Evolutionary conservation across 2,888 invertebrate genomes (phyloP).

Genomic region (Falcaria lacertinaria): DNA sequence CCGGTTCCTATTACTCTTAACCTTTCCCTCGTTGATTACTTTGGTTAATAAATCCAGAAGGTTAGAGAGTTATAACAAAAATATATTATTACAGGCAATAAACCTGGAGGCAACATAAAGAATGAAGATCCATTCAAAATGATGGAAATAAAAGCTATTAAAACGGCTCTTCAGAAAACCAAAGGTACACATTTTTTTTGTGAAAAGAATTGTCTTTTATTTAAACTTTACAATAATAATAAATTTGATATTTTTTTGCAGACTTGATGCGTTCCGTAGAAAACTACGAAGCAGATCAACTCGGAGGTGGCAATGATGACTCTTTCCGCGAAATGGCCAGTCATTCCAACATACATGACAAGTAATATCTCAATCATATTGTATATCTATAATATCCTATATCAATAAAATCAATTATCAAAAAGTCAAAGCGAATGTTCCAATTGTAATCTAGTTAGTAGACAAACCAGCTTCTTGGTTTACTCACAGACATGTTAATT

Average conservation of each 20-base stretch:
- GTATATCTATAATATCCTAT: no score
- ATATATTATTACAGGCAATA: constrained; percentile 58
- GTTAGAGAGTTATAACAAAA: no score
- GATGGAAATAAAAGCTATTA: constrained; percentile 74
- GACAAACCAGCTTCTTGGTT: no score
- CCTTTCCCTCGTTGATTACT: no score
- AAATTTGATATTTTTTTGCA: constrained; percentile 19
- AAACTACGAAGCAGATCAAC: constrained; percentile 60
- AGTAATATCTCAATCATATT: constrained; percentile 36
- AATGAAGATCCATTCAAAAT: constrained; percentile 72
- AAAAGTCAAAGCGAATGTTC: no score
- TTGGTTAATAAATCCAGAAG: no score
- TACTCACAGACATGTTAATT: no score
- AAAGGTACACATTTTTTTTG: no score
- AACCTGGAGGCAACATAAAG: constrained; percentile 56
- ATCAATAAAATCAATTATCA: no score
- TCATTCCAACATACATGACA: constrained; percentile 69
- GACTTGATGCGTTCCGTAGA: constrained; percentile 74
- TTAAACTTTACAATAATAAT: background rate
- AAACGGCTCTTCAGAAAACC: constrained; percentile 70
- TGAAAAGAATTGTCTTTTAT: no score
- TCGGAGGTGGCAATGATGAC: constrained; percentile 53
- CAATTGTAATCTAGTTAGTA: no score
- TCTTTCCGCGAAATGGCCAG: constrained; percentile 50
- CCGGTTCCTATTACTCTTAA: no score